These are phyloP conservation scores for Corythaixoides concolor DNA, from an alignment of 2,113 vertebrate species.

Conservation along the genomic window DNA sequence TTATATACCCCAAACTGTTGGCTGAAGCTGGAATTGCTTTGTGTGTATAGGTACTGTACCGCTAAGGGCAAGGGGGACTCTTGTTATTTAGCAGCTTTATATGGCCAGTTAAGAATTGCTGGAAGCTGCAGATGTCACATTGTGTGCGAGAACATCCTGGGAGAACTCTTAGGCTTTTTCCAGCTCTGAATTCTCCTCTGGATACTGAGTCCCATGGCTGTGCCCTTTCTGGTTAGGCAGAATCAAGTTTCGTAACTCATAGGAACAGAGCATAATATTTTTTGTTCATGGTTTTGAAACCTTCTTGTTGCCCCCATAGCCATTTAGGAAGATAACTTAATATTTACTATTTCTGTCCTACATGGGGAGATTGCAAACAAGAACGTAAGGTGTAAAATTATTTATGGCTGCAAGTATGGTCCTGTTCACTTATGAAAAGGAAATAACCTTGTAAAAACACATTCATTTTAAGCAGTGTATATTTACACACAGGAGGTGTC, in stretches of 20 bases:
- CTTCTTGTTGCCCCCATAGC: not conserved
- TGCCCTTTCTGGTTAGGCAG: not conserved
- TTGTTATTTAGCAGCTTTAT: not conserved
- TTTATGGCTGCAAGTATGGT: slow-evolving; percentile 11
- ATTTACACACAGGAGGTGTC: slow-evolving; percentile 38
- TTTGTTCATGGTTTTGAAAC: not conserved
- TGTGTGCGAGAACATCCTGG: not conserved
- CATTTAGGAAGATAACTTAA: not conserved
- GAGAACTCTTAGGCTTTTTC: not conserved
- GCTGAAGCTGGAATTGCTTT: not conserved
- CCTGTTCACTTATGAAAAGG: slow-evolving; percentile 21
- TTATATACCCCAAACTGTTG: not conserved
- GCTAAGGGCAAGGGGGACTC: not conserved
- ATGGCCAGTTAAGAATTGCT: not conserved
- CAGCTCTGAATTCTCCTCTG: not conserved
- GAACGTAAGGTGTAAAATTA: not conserved
- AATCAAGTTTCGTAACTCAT: not conserved
- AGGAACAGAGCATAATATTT: not conserved
- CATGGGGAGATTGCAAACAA: not conserved
- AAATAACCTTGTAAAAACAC: slow-evolving; percentile 21
- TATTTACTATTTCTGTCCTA: not conserved
- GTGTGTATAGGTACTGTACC: not conserved
- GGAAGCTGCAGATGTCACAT: not conserved
- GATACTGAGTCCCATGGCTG: not conserved
- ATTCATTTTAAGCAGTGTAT: not conserved